Conservation (phyloP, 1,140 invertebrate species). For the Ptiloglossa arizonensis region DNA sequence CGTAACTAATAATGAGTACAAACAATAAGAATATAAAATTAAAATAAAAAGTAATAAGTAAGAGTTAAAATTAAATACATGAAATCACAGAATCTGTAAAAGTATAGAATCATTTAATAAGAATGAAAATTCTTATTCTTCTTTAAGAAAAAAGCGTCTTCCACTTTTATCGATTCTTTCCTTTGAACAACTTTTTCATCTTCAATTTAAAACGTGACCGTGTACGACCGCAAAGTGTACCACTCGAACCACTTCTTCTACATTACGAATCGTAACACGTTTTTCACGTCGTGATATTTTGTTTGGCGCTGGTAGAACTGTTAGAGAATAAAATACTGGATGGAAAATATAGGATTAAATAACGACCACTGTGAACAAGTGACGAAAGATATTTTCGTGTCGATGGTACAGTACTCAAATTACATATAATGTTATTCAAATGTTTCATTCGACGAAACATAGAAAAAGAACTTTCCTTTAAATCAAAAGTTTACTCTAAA, state of each 20-base stretch:
- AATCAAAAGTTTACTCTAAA: no score
- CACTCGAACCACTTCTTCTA: not conserved
- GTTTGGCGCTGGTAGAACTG: conserved; percentile 1
- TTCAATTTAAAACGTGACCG: conserved; percentile 27
- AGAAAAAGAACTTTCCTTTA: no score
- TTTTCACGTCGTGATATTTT: not conserved
- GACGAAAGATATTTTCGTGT: not conserved
- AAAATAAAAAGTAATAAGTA: no score
- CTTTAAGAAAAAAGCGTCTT: not conserved
- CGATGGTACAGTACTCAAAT: no score
- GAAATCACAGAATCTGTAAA: not conserved
- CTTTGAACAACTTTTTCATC: conserved; percentile 13
- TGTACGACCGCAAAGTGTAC: not conserved
- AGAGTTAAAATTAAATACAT: no score
- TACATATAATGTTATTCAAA: no score
- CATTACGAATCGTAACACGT: conserved; percentile 23
- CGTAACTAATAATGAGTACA: no score
- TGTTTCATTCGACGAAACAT: no score
- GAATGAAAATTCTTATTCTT: not conserved
- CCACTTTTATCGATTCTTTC: not conserved
- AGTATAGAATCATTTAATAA: not conserved
- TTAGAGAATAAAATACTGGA: not conserved
- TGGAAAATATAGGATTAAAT: not conserved
- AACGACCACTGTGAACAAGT: not conserved
- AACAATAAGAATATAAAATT: no score